Percentiles rank a stretch among this genome's conserved stretches.
Evolutionary conservation across 2,797 vertebrate species (phyloP).

Genomic region (Botia almorhae): DNA sequence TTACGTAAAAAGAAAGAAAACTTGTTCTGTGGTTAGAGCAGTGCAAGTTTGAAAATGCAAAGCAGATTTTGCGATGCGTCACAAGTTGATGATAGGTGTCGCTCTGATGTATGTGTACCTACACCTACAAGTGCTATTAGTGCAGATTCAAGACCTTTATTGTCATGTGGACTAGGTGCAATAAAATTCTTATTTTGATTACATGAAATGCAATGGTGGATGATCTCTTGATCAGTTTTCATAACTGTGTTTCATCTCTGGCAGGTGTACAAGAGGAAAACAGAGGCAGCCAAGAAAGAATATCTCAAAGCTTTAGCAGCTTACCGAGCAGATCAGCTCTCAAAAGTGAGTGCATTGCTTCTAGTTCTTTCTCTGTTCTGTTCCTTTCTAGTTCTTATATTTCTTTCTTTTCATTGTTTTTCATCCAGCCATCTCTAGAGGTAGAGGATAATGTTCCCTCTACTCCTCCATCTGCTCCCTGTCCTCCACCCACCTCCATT

Average conservation of each 20-base stretch:
- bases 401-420: neutral
- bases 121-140: no score
- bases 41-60: no score
- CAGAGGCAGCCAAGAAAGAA: constrained; percentile 90
- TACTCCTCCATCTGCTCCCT: constrained; percentile 64
- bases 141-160: no score
- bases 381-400: neutral
- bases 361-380: neutral
- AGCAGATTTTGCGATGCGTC: no score
- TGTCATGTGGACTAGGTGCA: no score
- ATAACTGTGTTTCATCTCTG: neutral
- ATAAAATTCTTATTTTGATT: no score
- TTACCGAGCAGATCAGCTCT: constrained; percentile 82
- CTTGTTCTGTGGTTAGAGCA: no score
- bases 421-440: constrained; percentile 79
- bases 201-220: neutral
- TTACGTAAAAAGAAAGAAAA: no score
- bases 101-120: no score
- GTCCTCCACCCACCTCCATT: constrained; percentile 44
- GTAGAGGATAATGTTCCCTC: constrained; percentile 82
- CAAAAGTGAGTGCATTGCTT: constrained; percentile 76
- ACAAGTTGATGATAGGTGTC: no score
- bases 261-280: constrained; percentile 94
- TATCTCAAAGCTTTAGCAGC: constrained; percentile 88
- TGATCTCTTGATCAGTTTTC: neutral